phyloP scores from a whole-genome alignment of 2,888 invertebrate genomes.

The Acrobasis suavella region DNA sequence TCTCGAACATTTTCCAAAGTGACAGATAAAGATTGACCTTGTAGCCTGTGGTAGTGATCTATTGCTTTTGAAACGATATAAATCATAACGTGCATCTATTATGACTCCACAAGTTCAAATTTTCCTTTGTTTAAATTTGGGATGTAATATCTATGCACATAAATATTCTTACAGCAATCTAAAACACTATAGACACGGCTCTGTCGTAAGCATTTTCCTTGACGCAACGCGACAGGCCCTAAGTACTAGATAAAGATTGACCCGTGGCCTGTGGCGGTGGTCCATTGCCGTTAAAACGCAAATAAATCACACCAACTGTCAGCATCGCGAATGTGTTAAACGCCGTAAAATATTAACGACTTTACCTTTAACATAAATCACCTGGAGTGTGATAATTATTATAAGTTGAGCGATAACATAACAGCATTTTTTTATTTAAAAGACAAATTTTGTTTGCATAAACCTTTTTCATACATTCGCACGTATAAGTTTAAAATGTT shows the following conservation, averaged over 20 bases:
- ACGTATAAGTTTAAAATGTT: no score
- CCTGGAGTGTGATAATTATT: slow-evolving; percentile 28
- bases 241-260: slow-evolving; percentile 23
- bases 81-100: slow-evolving; percentile 2
- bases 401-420: slow-evolving; percentile 20
- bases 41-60: slow-evolving; percentile 11
- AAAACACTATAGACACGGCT: neutral
- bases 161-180: no score
- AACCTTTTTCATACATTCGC: neutral
- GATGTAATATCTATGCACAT: no score
- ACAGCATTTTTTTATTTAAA: slow-evolving; percentile 9
- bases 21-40: slow-evolving; percentile 23
- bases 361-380: slow-evolving; percentile 54
- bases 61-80: slow-evolving; percentile 27
- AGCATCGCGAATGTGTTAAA: slow-evolving; percentile 30
- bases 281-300: slow-evolving; percentile 26
- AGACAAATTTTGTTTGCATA: neutral
- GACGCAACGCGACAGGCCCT: slow-evolving; percentile 5
- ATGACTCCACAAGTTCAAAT: no score
- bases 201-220: neutral
- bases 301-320: slow-evolving; percentile 25
- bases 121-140: no score
- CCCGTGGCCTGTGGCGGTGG: slow-evolving; percentile 16
- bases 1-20: slow-evolving; percentile 2
- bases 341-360: slow-evolving; percentile 60